These are phyloP conservation scores for Brachionichthys hirsutus DNA, from an alignment of 2,113 vertebrate genomes.

Conservation along the genomic window DNA sequence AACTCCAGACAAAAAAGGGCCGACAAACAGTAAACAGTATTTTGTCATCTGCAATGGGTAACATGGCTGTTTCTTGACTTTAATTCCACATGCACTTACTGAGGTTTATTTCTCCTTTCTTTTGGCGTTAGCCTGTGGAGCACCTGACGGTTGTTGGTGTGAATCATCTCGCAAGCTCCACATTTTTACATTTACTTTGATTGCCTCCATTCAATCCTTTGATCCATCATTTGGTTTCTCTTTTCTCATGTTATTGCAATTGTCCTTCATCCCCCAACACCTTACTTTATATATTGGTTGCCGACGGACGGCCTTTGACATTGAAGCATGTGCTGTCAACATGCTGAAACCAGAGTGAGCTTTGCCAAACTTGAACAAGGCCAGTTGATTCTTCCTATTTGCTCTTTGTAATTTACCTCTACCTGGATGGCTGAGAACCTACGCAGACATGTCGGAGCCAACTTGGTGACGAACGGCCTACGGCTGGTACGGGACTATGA, in stretches of 20 bases:
- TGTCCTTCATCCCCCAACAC: slow-evolving; percentile 1
- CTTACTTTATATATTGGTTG: neutral
- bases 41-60: neutral
- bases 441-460: no score
- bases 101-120: slow-evolving; percentile 15
- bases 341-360: slow-evolving; percentile 1
- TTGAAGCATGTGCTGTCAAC: slow-evolving; percentile 22
- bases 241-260: neutral
- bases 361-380: no score
- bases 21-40: no score
- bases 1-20: no score
- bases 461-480: no score
- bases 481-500: no score
- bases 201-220: neutral
- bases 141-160: slow-evolving; percentile 26
- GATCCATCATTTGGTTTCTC: neutral
- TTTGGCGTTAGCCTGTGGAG: slow-evolving; percentile 27
- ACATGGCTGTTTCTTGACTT: neutral
- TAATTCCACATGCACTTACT: slow-evolving; percentile 15
- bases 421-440: no score
- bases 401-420: no score
- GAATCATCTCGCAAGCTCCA: slow-evolving; percentile 24
- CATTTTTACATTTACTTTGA: slow-evolving; percentile 5
- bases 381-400: no score
- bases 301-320: slow-evolving; percentile 38